These are phyloP conservation scores for Pipistrellus pygmaeus DNA, from an alignment of 2,797 vertebrate genomes.

Conservation along the genomic window DNA sequence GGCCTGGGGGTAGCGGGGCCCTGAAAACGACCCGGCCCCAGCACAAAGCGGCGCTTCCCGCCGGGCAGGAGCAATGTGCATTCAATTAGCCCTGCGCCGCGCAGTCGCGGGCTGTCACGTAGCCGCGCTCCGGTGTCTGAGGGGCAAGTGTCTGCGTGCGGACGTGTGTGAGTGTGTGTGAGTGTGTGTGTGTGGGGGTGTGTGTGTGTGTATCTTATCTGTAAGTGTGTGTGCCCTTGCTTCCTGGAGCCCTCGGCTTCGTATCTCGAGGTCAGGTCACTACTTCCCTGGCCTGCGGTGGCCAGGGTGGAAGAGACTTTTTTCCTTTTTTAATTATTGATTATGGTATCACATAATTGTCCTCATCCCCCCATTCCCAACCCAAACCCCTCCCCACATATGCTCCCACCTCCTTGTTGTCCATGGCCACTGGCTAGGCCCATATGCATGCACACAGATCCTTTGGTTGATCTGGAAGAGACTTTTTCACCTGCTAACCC, in stretches of 20 bases:
- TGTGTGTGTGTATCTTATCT: background rate
- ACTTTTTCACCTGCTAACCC: background rate
- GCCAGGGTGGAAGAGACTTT: background rate
- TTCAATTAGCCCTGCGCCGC: conserved; percentile 81
- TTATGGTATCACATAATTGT: no score
- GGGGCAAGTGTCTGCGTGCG: background rate
- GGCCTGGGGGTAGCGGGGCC: conserved; percentile 54
- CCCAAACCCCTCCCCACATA: no score
- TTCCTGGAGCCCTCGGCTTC: background rate
- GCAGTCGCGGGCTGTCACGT: conserved; percentile 71
- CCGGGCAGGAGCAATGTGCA: conserved; percentile 79
- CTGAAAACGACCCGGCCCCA: conserved; percentile 70
- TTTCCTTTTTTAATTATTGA: background rate
- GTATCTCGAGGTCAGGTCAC: background rate
- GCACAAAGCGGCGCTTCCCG: conserved; percentile 80
- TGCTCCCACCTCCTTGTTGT: no score
- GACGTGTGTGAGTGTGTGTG: background rate
- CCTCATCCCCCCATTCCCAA: no score
- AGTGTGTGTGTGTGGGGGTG: background rate
- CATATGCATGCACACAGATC: no score
- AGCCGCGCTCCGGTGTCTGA: background rate
- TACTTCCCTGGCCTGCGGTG: no score
- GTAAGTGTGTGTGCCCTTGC: background rate
- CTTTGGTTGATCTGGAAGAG: background rate
- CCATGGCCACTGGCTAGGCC: no score